Base-by-base conservation (phyloP, 2,888 invertebrate genomes). In the Meganola albula region DNA sequence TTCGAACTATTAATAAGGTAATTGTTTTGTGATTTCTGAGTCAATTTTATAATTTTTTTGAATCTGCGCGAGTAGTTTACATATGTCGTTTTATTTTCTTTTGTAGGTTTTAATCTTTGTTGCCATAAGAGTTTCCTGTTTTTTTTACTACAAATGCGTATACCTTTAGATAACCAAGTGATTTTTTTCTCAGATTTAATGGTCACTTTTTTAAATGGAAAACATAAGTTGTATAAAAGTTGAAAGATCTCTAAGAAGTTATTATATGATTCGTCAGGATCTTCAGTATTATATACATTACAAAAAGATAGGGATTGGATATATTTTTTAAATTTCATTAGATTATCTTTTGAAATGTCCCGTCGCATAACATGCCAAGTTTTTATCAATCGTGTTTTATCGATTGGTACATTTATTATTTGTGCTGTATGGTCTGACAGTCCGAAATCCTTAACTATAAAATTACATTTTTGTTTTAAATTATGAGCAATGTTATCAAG, bases 101-200 rank as follows among this genome's bases (percentile, higher is more conserved):
- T 3, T 14, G 24, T 16, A 2, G 24, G 31, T 1, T 13, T 24
- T 2, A 20, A 4, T 24, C 27, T 36, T 13, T 27, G n/a, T n/a
- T 13, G 10, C 21, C 27, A 31, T n/a, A 31, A 16, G 13, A 36
- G 16, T 7, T 27, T 6, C 4, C 27, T 3, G 12, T 31, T 16
- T 10, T 18, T 23, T 24, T 24, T 30, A 20, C 33, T 34, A 11
- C 32, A 37, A 8, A 14, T 16, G 13, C 14, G n/a, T n/a, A 27
- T 27, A 9, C 36, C 31, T 9, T 20, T 12, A 4, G 36, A 27
- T 7, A 37, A 0, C 28, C 37, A 33, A 5, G 28, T 37, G 10
- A 14, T n/a, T 18, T 6, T 9, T 12, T 18, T 32, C 10, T 22
- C 23, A 14, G 21, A 12, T 12, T 10, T 25, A 23, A 16, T 23